Base-by-base conservation (phyloP, 2,797 vertebrate genomes). In the Crocodylus rhombifer region DNA sequence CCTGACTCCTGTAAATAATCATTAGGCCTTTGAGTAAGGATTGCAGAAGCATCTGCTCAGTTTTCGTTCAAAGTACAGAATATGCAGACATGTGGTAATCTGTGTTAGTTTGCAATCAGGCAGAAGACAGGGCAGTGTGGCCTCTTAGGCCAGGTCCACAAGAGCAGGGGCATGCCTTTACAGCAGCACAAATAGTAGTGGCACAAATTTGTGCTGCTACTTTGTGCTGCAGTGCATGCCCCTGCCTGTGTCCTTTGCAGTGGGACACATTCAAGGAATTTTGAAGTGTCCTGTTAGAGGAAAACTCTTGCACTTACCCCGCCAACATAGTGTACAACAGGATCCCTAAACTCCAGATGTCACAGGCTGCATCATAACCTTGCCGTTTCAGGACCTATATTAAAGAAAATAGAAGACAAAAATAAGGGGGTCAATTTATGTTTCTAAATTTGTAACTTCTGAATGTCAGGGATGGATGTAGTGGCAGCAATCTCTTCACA, bases 361-460 rank as follows among this genome's bases (percentile, higher is more conserved):
- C 99, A 91, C 99, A 99, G 1, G 99, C 99, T 25, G 99, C 99
- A n/a, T 99, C 99, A 0, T 99, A 99, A 77, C 99, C 99, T 93
- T 99, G 99, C 69, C 99, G 99, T 97, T 98, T 99, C 77, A 99
- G 98, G 92, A 99, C 99, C 99, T 99, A 57, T 0, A 14, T 5
- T 56, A 82, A 85, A 51, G 26, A 67, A 51, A 79, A 5, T 63
- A 28, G 71, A 10, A 14, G 7, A 14, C 0, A 2, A 80, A 64
- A 87, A 51, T 0, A 33, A 51, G 10, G 42, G 42, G 6, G 16
- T 77, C 77, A 57, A 88, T 56, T 56, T 61, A 36, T 23, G 64
- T 36, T 88, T 63, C 21, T 73, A n/a, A 63, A 76, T 75, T 94
- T 88, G 89, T 55, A 94, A n/a, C 36, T 91, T 86, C 57, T 17